A percentile compares a stretch with the other conserved stretches of the same genome.
phyloP scores from a whole-genome alignment of 2,113 vertebrate genomes.

The Diadophis punctatus region DNA sequence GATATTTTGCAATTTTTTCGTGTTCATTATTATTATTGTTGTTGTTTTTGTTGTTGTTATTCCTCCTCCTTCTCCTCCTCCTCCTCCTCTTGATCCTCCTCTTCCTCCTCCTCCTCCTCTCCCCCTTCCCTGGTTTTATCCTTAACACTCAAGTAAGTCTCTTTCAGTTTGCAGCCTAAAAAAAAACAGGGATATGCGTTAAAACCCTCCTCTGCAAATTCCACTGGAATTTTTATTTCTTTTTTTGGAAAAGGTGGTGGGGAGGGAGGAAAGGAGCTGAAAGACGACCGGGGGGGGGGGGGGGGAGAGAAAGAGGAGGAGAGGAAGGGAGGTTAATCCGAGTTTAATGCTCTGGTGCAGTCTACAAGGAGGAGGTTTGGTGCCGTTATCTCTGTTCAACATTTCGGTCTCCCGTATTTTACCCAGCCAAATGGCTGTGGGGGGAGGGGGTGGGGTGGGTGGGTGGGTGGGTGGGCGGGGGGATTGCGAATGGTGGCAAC shows the following conservation, averaged over 20 bases:
- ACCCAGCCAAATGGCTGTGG: conserved; percentile 95
- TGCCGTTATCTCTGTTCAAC: conserved; percentile 96
- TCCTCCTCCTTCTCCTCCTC: too few relatives aligned
- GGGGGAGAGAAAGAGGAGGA: conserved; percentile 67
- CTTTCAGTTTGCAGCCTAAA: conserved; percentile 64
- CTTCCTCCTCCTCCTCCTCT: not conserved
- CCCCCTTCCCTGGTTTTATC: not conserved
- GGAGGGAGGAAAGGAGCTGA: conserved; percentile 64
- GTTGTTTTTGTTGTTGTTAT: too few relatives aligned
- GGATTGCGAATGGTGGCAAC: conserved; percentile 89
- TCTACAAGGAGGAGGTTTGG: conserved; percentile 84
- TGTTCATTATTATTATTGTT: too few relatives aligned
- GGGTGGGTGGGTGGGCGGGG: too few relatives aligned
- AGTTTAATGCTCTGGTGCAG: conserved; percentile 94
- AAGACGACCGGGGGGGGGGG: conserved; percentile 60
- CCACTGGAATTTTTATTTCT: conserved; percentile 66
- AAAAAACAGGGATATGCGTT: conserved; percentile 64
- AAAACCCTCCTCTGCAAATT: conserved; percentile 83
- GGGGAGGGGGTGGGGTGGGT: conserved; percentile 42
- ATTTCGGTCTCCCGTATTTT: conserved; percentile 98
- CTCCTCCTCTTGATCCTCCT: not conserved
- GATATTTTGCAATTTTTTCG: too few relatives aligned
- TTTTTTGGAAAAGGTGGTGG: conserved; percentile 71
- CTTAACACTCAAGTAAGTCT: conserved; percentile 57
- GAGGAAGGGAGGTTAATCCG: conserved; percentile 93